Percentiles rank a stretch among this genome's conserved stretches.
phyloP scores from a whole-genome alignment of 2,888 invertebrate genomes.

The Disparrhopalites patrizii region DNA sequence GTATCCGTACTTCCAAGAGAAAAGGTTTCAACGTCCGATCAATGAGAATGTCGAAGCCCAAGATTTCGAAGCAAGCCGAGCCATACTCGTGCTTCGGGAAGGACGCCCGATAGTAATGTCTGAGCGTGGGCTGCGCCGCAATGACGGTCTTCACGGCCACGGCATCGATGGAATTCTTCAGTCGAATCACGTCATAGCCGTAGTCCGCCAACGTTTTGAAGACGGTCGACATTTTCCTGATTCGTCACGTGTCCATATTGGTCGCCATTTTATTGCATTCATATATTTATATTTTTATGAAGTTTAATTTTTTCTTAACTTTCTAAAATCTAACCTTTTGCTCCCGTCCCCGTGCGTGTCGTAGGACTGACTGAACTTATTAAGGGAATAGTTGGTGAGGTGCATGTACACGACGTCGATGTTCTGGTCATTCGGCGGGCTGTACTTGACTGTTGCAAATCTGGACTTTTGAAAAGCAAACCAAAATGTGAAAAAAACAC shows the following conservation, averaged over 20 bases:
- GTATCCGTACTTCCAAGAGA: slow-evolving; percentile 67
- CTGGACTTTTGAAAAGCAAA: slow-evolving; percentile 52
- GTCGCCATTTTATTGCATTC: background rate
- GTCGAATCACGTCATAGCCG: slow-evolving; percentile 67
- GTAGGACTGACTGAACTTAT: slow-evolving; percentile 82
- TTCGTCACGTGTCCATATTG: too few relatives aligned
- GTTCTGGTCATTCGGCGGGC: slow-evolving; percentile 74
- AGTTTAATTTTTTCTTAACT: background rate
- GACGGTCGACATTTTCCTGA: slow-evolving; percentile 70
- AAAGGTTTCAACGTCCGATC: slow-evolving; percentile 79
- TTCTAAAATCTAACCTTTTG: slow-evolving; percentile 62
- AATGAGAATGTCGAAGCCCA: slow-evolving; percentile 84
- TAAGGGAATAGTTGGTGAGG: slow-evolving; percentile 88
- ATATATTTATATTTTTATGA: background rate
- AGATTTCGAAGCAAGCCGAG: slow-evolving; percentile 83
- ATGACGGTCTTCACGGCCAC: slow-evolving; percentile 86
- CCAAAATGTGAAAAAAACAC: background rate
- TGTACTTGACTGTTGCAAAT: slow-evolving; percentile 84
- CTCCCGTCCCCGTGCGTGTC: slow-evolving; percentile 81
- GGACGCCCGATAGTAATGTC: slow-evolving; percentile 80
- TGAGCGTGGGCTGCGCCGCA: slow-evolving; percentile 79
- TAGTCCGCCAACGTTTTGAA: slow-evolving; percentile 68
- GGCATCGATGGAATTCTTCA: slow-evolving; percentile 82
- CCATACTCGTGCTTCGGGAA: slow-evolving; percentile 81
- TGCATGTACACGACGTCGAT: slow-evolving; percentile 88